Base-by-base conservation (phyloP, 2,113 vertebrate genomes). In the Tursiops truncatus region DNA sequence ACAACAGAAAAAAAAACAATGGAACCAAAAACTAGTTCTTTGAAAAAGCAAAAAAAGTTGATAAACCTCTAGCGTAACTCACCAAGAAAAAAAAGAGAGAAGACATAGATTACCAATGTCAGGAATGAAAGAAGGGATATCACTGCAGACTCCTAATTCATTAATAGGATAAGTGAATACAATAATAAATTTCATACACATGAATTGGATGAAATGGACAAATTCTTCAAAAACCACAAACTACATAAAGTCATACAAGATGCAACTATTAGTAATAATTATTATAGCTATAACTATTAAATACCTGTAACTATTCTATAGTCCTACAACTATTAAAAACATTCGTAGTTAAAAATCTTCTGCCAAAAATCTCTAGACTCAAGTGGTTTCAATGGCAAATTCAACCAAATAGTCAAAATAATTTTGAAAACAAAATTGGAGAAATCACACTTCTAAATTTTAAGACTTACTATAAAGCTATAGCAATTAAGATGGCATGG, bases 181-280 rank as follows among this genome's bases (percentile, higher is more conserved):
- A 86, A n/a, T 47, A 70, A 87, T 36, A 76, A 95, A 81, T 36
- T n/a, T 21, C 82, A 81, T 26, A 56, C 36, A 83, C 33, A 38
- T 26, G 33, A 82, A 83, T 2, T 76, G 13, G 20, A 62, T 60
- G 33, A 87, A 81, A 31, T 87, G 18, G 13, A 85, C 15, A 50
- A 95, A 80, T n/a, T 86, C 60, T 12, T 83, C 44, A 81, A 96
- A 92, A 92, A 62, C 8, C 14, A 73, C n/a, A 74, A 92, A 60
- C 31, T 36, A 67, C 6, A 53, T 53, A 63, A 89, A 81, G 56
- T 92, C 31, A 53, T 6, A 74, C 60, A 62, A 62, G 60, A 62
- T 62, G 60, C 23, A 62, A 62, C 60, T 62, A 62, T 23, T 62
- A 53, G 53, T 62, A 25, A 23, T 13, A 71, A 20, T 33, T 79